These are phyloP conservation scores for Idaea aversata DNA, from an alignment of 2,888 invertebrate genomes.

Conservation along the genomic window DNA sequence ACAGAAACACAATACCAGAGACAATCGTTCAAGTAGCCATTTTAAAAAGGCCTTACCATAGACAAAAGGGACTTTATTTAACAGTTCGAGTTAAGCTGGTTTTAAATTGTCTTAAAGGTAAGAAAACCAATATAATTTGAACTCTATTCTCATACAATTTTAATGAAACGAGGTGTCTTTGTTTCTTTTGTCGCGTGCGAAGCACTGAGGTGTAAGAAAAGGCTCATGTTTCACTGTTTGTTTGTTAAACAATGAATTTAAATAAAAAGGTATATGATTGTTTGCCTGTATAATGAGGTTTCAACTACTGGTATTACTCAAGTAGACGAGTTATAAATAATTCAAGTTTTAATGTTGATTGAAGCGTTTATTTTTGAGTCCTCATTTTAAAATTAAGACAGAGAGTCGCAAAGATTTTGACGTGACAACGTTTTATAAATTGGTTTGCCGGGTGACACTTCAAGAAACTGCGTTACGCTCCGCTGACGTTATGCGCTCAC, in stretches of 20 bases:
- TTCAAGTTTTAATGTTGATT: too few species aligned
- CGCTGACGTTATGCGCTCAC: too few species aligned
- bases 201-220: constrained; percentile 35
- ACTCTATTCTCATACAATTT: constrained; percentile 4
- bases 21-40: constrained; percentile 13
- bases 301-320: constrained; percentile 41
- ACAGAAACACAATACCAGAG: constrained; percentile 35
- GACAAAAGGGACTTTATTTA: background rate
- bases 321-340: background rate
- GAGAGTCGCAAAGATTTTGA: too few species aligned
- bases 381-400: too few species aligned
- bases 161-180: constrained; percentile 11
- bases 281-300: constrained; percentile 39
- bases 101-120: constrained; percentile 6
- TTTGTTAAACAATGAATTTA: constrained; percentile 38
- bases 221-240: constrained; percentile 38
- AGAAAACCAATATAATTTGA: constrained; percentile 8
- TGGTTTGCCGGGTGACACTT: too few species aligned
- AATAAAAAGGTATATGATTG: constrained; percentile 30
- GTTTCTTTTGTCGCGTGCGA: constrained; percentile 43
- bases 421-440: too few species aligned
- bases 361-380: too few species aligned
- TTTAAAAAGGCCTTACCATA: background rate
- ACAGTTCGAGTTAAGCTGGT: constrained; percentile 9
- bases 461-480: too few species aligned